Conservation (phyloP, 2,113 vertebrate genomes). For the Euleptes europaea region DNA sequence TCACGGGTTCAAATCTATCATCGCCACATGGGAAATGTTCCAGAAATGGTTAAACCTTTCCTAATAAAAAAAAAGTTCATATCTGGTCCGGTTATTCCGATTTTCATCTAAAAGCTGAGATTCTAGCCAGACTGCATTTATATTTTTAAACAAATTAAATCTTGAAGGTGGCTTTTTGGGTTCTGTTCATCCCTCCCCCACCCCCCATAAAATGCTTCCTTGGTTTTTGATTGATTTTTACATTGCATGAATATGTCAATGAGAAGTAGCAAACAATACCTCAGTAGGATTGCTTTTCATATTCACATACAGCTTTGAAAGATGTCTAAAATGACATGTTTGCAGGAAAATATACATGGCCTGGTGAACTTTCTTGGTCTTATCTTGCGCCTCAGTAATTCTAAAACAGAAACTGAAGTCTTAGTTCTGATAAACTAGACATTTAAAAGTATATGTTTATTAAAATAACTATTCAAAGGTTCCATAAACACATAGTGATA, state of each 20-base stretch:
- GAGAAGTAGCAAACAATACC: slow-evolving; percentile 66
- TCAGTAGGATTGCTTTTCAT: slow-evolving; percentile 74
- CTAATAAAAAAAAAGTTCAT: background rate
- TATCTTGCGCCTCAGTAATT: slow-evolving; percentile 81
- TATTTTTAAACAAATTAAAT: slow-evolving; percentile 18
- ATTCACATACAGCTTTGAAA: slow-evolving; percentile 74
- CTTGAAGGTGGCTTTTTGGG: background rate
- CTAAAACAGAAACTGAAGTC: slow-evolving; percentile 71
- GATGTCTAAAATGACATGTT: slow-evolving; percentile 82
- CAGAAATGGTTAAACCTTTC: background rate
- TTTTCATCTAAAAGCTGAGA: slow-evolving; percentile 16
- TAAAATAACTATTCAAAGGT: slow-evolving; percentile 72
- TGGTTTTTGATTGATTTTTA: slow-evolving; percentile 67
- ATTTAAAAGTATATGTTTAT: slow-evolving; percentile 67
- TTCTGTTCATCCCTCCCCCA: background rate
- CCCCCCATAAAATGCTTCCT: slow-evolving; percentile 27
- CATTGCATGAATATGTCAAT: slow-evolving; percentile 74
- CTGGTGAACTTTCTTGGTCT: slow-evolving; percentile 71
- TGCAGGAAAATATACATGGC: slow-evolving; percentile 78
- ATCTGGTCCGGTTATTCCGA: background rate
- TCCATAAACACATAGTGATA: slow-evolving; percentile 40
- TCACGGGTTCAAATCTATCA: background rate
- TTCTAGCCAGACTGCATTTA: background rate
- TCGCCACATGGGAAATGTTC: background rate
- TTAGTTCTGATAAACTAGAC: slow-evolving; percentile 71